These are phyloP conservation scores for Mormyrus iriodes DNA, from an alignment of 2,113 vertebrate genomes.

Conservation along the genomic window DNA sequence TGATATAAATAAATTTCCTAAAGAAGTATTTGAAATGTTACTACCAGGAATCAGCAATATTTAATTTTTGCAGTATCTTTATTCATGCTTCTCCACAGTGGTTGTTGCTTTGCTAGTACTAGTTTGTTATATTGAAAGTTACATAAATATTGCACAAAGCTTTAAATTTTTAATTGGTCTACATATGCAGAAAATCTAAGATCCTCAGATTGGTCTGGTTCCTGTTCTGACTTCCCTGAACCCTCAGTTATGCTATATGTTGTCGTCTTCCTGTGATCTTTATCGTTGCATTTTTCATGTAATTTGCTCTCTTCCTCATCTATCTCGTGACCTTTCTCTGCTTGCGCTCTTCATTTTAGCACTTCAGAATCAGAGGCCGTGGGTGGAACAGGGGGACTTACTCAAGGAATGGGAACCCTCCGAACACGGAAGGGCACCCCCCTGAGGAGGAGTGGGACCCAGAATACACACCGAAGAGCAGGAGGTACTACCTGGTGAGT, in stretches of 20 bases:
- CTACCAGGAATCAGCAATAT: not conserved
- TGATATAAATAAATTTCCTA: not conserved
- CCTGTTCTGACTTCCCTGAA: not conserved
- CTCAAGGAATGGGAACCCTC: slow-evolving; percentile 74
- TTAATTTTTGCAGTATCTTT: not conserved
- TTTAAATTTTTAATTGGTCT: not conserved
- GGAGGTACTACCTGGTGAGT: slow-evolving; percentile 96
- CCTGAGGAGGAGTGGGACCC: slow-evolving; percentile 96
- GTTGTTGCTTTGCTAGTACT: not conserved
- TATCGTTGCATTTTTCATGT: not conserved
- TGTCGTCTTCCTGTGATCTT: not conserved
- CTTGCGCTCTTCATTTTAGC: slow-evolving; percentile 47
- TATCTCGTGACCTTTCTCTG: not conserved
- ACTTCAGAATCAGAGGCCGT: slow-evolving; percentile 84
- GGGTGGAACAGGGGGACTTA: slow-evolving; percentile 90
- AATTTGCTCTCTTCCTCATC: not conserved
- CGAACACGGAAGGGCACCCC: slow-evolving; percentile 64
- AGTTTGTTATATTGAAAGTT: not conserved
- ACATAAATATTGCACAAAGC: not conserved
- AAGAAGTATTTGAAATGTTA: not conserved
- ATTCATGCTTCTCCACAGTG: not conserved
- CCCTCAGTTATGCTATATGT: not conserved
- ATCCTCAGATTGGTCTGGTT: not conserved
- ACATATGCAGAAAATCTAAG: not conserved
- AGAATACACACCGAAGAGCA: slow-evolving; percentile 96